phyloP scores from a whole-genome alignment of 2,888 invertebrate species.

The Heliconius charithonia region DNA sequence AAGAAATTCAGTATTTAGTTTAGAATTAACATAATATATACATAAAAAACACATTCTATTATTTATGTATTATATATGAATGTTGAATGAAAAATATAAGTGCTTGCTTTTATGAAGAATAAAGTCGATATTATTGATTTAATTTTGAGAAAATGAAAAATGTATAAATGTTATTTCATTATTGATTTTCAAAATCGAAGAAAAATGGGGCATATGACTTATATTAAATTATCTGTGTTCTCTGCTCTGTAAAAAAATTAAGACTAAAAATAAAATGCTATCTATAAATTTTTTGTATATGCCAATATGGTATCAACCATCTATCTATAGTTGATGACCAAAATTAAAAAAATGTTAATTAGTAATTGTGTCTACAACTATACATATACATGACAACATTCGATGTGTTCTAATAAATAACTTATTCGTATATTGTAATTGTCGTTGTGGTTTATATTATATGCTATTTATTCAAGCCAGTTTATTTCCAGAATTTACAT shows the following conservation, averaged over 20 bases:
- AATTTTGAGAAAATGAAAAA: neutral
- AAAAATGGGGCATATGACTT: neutral
- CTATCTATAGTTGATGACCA: slow-evolving; percentile 15
- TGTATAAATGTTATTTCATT: neutral
- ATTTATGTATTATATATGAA: slow-evolving; percentile 1
- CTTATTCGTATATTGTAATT: slow-evolving; percentile 5
- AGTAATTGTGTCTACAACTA: neutral
- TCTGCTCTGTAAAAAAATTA: neutral
- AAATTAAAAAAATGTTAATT: neutral
- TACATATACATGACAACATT: neutral
- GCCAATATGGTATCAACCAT: slow-evolving; percentile 5
- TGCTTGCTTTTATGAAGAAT: slow-evolving; percentile 16
- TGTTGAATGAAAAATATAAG: neutral
- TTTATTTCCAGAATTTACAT: neutral
- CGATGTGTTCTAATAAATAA: slow-evolving; percentile 14
- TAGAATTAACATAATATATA: slow-evolving; percentile 20
- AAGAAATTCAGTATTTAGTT: slow-evolving; percentile 44
- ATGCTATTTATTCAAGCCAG: neutral
- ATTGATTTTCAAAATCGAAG: neutral
- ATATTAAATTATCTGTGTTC: no score
- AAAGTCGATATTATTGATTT: no score
- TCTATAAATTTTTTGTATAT: neutral
- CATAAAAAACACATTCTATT: slow-evolving; percentile 10
- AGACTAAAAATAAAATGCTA: no score
- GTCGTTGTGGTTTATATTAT: slow-evolving; percentile 9